Evolutionary conservation across 2,888 invertebrate species (phyloP).

Genomic region (Drosophila barbarae): DNA sequence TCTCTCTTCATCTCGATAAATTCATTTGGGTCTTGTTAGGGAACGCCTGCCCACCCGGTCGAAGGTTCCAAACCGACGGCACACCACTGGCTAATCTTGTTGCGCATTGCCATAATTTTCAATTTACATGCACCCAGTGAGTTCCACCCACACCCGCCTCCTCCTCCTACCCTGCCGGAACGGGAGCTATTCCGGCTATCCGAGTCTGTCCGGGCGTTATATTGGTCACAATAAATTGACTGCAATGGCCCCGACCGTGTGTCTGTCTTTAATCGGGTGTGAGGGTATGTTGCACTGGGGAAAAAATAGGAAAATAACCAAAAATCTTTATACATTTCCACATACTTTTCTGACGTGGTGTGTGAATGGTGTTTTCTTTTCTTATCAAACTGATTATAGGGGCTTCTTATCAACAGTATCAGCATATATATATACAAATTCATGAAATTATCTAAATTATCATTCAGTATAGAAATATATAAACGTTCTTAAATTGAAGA

Average conservation of each 20-base stretch:
- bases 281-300: neutral
- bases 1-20: slow-evolving; percentile 52
- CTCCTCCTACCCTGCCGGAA: neutral
- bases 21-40: slow-evolving; percentile 56
- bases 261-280: slow-evolving; percentile 15
- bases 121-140: slow-evolving; percentile 65
- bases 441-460: neutral
- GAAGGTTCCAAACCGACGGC: slow-evolving; percentile 15
- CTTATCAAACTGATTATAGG: slow-evolving; percentile 4
- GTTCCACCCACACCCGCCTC: neutral
- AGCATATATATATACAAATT: neutral
- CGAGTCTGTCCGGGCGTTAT: slow-evolving; percentile 43
- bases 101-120: slow-evolving; percentile 75
- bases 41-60: slow-evolving; percentile 4
- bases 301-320: too few relatives aligned
- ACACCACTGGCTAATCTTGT: slow-evolving; percentile 66
- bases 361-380: neutral
- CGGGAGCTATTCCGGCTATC: slow-evolving; percentile 18
- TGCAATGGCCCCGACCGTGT: slow-evolving; percentile 17
- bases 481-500: neutral
- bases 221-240: slow-evolving; percentile 46
- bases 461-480: neutral
- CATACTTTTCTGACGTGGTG: neutral
- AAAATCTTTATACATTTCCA: neutral
- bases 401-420: slow-evolving; percentile 2